Percentiles rank a stretch among this genome's conserved stretches.
phyloP scores from a whole-genome alignment of 2,888 invertebrate species.

The Melanostoma mellinum region DNA sequence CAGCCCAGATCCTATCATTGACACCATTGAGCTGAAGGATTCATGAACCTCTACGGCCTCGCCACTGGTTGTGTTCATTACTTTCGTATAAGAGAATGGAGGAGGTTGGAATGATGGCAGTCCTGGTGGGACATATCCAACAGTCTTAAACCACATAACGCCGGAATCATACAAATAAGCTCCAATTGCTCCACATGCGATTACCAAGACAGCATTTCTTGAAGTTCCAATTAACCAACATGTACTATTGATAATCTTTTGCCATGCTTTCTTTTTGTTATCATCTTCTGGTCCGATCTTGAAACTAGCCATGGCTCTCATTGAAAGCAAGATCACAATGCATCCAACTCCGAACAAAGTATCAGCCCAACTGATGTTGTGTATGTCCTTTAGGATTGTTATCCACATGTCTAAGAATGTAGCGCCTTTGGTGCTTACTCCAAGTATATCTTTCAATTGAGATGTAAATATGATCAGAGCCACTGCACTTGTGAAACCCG shows the following conservation, averaged over 20 bases:
- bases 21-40: slow-evolving; percentile 88
- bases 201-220: slow-evolving; percentile 92
- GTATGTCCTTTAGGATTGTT: slow-evolving; percentile 87
- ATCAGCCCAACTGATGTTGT: slow-evolving; percentile 88
- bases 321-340: slow-evolving; percentile 88
- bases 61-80: slow-evolving; percentile 84
- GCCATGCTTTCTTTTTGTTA: slow-evolving; percentile 83
- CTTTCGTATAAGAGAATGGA: slow-evolving; percentile 85
- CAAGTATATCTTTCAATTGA: slow-evolving; percentile 92
- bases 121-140: slow-evolving; percentile 89
- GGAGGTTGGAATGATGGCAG: slow-evolving; percentile 87
- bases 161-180: slow-evolving; percentile 85
- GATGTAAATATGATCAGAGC: slow-evolving; percentile 94
- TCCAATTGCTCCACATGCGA: slow-evolving; percentile 87
- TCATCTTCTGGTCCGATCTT: slow-evolving; percentile 84
- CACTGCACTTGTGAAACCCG: slow-evolving; percentile 94
- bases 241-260: slow-evolving; percentile 85
- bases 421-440: slow-evolving; percentile 87
- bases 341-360: slow-evolving; percentile 89
- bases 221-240: slow-evolving; percentile 91
- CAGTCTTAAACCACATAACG: slow-evolving; percentile 84
- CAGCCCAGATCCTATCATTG: slow-evolving; percentile 91
- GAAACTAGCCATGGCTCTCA: slow-evolving; percentile 89
- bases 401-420: slow-evolving; percentile 92
- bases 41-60: slow-evolving; percentile 76